A percentile compares a stretch with the other conserved stretches of the same genome.
Conservation (phyloP, 2,888 invertebrate genomes). For the Pollenia griseotomentosa region DNA sequence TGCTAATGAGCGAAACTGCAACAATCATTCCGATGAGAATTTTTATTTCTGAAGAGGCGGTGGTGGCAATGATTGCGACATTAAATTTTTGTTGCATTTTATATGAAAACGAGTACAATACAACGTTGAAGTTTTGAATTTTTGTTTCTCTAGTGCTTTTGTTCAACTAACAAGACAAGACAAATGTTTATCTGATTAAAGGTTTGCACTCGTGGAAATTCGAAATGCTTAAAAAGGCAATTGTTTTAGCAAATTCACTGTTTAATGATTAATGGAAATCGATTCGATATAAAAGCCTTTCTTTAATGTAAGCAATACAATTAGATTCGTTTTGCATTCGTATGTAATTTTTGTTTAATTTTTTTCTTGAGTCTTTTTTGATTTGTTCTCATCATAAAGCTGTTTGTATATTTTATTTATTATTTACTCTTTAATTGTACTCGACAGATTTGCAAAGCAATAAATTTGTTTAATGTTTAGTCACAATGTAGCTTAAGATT, state of each 20-base stretch:
- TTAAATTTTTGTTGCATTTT: slow-evolving; percentile 29
- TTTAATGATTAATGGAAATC: no score
- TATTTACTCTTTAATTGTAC: slow-evolving; percentile 4
- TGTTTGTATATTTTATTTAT: neutral
- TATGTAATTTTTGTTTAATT: neutral
- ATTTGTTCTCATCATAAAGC: neutral
- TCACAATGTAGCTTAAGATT: slow-evolving; percentile 30
- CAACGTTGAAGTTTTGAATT: neutral
- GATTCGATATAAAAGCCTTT: no score
- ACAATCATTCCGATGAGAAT: slow-evolving; percentile 70
- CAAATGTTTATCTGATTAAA: slow-evolving; percentile 58
- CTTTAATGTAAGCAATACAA: no score
- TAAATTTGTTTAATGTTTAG: slow-evolving; percentile 34
- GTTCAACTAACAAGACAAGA: slow-evolving; percentile 32
- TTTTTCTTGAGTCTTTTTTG: neutral
- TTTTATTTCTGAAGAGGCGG: slow-evolving; percentile 63
- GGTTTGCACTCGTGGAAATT: slow-evolving; percentile 34
- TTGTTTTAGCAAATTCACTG: neutral
- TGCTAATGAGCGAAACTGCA: slow-evolving; percentile 73
- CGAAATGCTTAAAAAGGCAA: neutral
- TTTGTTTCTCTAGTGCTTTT: neutral
- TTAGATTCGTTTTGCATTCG: no score
- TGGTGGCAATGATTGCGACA: slow-evolving; percentile 68
- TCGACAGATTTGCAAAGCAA: slow-evolving; percentile 42
- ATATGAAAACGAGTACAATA: slow-evolving; percentile 4